Conservation (phyloP, 2,797 vertebrate genomes). For the Eulemur coronatus region DNA sequence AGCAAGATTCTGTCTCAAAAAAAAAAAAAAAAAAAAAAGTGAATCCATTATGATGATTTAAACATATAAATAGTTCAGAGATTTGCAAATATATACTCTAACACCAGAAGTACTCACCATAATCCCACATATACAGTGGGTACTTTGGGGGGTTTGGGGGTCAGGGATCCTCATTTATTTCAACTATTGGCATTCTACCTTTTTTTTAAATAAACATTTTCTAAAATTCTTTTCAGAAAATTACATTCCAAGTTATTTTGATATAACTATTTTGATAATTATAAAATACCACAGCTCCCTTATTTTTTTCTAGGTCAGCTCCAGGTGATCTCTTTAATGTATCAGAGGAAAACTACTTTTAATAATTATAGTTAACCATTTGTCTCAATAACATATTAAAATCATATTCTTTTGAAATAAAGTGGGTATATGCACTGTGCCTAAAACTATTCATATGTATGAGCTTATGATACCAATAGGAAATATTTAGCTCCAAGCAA, state of each 20-base stretch:
- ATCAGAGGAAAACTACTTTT: neutral
- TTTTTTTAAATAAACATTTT: neutral
- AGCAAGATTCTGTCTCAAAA: too few relatives aligned
- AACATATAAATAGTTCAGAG: neutral
- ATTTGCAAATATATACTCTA: neutral
- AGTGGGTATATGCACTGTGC: neutral
- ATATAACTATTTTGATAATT: neutral
- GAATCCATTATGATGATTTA: neutral
- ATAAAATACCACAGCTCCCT: neutral
- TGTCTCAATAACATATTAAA: neutral
- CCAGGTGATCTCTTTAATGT: neutral
- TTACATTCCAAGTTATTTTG: neutral
- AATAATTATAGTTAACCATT: slow-evolving; percentile 20
- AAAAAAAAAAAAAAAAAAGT: neutral
- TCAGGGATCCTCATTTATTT: neutral
- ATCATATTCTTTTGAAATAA: neutral
- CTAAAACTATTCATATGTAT: neutral
- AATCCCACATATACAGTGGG: neutral
- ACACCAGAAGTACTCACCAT: slow-evolving; percentile 13
- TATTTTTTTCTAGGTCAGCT: slow-evolving; percentile 6
- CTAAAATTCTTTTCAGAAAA: slow-evolving; percentile 28
- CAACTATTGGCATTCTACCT: neutral
- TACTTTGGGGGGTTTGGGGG: neutral
- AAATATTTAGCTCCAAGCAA: neutral
- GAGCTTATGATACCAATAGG: neutral